Evolutionary conservation across 1,140 invertebrate species (phyloP), one percentile per base, ranked within the genome.

Genomic region (Zaprionus tsacasi): DNA sequence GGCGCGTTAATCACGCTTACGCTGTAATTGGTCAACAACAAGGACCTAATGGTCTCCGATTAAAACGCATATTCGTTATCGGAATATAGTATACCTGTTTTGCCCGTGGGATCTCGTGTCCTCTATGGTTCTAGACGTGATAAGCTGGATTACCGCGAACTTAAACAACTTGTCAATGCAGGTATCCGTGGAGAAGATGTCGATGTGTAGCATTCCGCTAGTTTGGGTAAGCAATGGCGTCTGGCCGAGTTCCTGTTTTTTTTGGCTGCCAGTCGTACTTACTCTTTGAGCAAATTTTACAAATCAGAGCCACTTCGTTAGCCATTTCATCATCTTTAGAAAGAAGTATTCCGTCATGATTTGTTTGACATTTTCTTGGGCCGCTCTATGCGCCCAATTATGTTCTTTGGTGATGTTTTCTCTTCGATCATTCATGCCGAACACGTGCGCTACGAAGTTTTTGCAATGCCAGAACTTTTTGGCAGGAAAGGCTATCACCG

Each of bases 171-270:
- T 40, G 40, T 48, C 45, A 48, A 48, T 48, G 45, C 15, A 48
- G 17, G 52, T 54, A 25, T 13, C 15, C 0, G 48, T 15, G n/a
- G 11, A 52, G 11, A 52, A 52, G 11, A 52, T 25, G 50, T 52
- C 21, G 10, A 52, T 11, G 21, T 52, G 21, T 56, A 56, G 33
- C 13, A 56, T 56, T 35, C 35, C 54, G 7, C 54, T 13, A 13
- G n/a, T 33, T 8, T 36, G 33, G 3, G 55, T 13, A 17, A 33
- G 33, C 6, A 57, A 15, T n/a, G 40, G 57, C 1, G 40, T 43
- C 40, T 45, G 4, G 4, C 57, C 58, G 40, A 60, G 25, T 60
- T 60, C 13, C 38, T 60, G 40, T 60, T 60, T 60, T 45, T 5
- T 30, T 12, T 10, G 36, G 27, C n/a, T 56, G 54, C 33, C 54